Percentiles rank a stretch among this genome's conserved stretches.
These are phyloP conservation scores for Blera fallax DNA, from an alignment of 2,888 invertebrate genomes.

Conservation along the genomic window DNA sequence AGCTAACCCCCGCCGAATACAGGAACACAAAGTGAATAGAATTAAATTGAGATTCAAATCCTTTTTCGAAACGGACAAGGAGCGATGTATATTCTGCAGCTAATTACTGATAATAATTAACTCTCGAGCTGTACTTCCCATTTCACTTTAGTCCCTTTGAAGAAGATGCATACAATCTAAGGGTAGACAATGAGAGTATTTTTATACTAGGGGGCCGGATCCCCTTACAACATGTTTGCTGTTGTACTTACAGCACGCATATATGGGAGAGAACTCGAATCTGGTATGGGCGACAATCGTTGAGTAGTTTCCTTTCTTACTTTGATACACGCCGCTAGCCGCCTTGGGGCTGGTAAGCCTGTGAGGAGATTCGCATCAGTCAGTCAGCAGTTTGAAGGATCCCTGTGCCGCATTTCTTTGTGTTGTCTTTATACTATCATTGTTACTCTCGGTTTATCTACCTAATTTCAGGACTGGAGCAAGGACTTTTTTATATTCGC, in stretches of 20 bases:
- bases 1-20: conserved; percentile 24
- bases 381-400: conserved; percentile 62
- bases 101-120: conserved; percentile 70
- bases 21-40: conserved; percentile 65
- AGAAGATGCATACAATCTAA: conserved; percentile 25
- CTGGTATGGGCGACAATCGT: conserved; percentile 22
- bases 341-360: background rate
- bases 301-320: conserved; percentile 62
- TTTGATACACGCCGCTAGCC: conserved; percentile 54
- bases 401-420: conserved; percentile 31
- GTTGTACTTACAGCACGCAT: conserved; percentile 64
- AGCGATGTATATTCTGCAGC: conserved; percentile 32
- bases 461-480: conserved; percentile 6
- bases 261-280: conserved; percentile 39
- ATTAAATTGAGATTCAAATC: conserved; percentile 48
- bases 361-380: conserved; percentile 51
- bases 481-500: conserved; percentile 1
- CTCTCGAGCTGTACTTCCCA: conserved; percentile 61
- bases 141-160: conserved; percentile 48
- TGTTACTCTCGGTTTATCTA: conserved; percentile 48
- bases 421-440: conserved; percentile 38
- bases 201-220: conserved; percentile 22
- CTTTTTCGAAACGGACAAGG: conserved; percentile 6
- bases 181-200: conserved; percentile 36
- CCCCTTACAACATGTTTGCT: conserved; percentile 59